Conservation (phyloP, 1,140 invertebrate species). For the Orussus abietinus region DNA sequence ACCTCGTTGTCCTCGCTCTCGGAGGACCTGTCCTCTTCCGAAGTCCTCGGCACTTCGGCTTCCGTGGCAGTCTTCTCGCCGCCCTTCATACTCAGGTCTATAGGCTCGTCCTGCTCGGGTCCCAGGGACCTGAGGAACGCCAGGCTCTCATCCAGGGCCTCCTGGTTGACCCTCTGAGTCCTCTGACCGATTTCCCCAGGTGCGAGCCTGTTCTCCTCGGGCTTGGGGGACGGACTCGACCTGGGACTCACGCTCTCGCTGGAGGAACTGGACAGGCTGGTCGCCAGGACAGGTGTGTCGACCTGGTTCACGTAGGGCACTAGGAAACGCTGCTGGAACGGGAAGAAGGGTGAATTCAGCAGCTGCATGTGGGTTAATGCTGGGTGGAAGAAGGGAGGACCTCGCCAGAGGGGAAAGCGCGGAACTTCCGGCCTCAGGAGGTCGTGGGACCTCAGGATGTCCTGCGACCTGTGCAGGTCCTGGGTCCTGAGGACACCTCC, state of each 20-base stretch:
- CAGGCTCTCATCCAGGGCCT: conserved; percentile 35
- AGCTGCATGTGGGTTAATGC: conserved; percentile 44
- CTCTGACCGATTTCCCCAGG: conserved; percentile 12
- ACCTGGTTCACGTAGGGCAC: conserved; percentile 44
- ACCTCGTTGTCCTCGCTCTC: conserved; percentile 46
- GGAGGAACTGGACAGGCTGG: conserved; percentile 38
- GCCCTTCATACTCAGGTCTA: conserved; percentile 70
- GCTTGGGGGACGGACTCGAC: conserved; percentile 42
- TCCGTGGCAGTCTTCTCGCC: conserved; percentile 28
- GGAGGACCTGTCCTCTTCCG: conserved; percentile 42
- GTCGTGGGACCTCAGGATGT: conserved; percentile 28
- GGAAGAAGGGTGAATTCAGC: conserved; percentile 42
- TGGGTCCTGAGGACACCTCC: too few relatives aligned
- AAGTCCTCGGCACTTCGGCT: conserved; percentile 31
- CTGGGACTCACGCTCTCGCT: conserved; percentile 42
- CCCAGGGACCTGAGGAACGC: conserved; percentile 44
- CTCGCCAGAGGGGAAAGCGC: conserved; percentile 44
- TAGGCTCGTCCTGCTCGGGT: conserved; percentile 64
- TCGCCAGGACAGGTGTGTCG: conserved; percentile 23
- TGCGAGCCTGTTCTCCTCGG: conserved; percentile 7
- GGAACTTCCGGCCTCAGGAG: conserved; percentile 35
- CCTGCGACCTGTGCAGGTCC: conserved; percentile 22
- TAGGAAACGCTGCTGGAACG: conserved; percentile 44
- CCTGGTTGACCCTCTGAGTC: conserved; percentile 9
- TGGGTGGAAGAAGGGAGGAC: conserved; percentile 42